phyloP scores from a whole-genome alignment of 2,113 vertebrate species.

The Amphiprion percula region DNA sequence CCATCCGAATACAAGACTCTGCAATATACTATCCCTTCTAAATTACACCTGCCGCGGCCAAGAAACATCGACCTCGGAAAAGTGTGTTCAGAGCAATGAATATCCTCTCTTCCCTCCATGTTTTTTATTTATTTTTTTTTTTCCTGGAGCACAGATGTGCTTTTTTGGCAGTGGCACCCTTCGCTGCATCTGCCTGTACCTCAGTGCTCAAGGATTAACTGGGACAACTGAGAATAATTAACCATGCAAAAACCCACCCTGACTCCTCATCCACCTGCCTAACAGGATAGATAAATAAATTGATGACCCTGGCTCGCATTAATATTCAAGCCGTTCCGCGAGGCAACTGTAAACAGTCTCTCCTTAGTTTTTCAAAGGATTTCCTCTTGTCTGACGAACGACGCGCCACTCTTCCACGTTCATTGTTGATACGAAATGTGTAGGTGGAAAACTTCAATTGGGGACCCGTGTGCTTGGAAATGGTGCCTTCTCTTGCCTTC shows the following conservation, averaged over 20 bases:
- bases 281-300: slow-evolving; percentile 71
- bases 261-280: slow-evolving; percentile 74
- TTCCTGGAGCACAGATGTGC: slow-evolving; percentile 75
- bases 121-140: slow-evolving; percentile 30
- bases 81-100: slow-evolving; percentile 67
- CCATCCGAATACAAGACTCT: slow-evolving; percentile 57
- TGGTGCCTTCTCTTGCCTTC: slow-evolving; percentile 40
- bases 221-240: slow-evolving; percentile 80
- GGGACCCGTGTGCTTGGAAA: slow-evolving; percentile 45
- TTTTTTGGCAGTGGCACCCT: slow-evolving; percentile 71
- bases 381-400: slow-evolving; percentile 22
- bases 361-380: slow-evolving; percentile 55
- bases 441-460: slow-evolving; percentile 74
- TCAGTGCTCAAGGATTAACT: slow-evolving; percentile 74
- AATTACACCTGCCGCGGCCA: slow-evolving; percentile 69
- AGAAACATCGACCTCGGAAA: slow-evolving; percentile 67
- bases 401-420: slow-evolving; percentile 17
- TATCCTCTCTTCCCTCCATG: slow-evolving; percentile 42
- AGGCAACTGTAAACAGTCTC: slow-evolving; percentile 53
- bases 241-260: slow-evolving; percentile 68
- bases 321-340: slow-evolving; percentile 63
- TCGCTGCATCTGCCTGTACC: slow-evolving; percentile 75
- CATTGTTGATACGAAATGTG: slow-evolving; percentile 39
- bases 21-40: slow-evolving; percentile 66
- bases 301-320: slow-evolving; percentile 52